Evolutionary conservation across 1,140 invertebrate species (phyloP).

Genomic region (Caenorhabditis briggsae): DNA sequence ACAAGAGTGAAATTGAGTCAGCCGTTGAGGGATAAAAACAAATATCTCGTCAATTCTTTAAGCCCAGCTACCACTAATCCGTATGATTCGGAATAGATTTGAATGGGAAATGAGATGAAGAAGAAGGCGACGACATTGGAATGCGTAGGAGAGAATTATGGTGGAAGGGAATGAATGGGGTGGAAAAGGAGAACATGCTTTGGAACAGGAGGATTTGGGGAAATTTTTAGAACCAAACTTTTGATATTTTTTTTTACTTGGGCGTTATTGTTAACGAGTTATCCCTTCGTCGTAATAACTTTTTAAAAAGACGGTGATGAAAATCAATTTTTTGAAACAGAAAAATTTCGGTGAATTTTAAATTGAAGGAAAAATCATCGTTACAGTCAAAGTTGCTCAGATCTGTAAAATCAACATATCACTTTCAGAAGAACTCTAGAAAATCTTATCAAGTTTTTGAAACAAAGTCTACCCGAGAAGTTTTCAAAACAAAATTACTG

Average conservation of each 20-base stretch:
- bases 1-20: background rate
- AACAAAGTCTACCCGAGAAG: too few relatives aligned
- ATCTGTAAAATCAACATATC: too few relatives aligned
- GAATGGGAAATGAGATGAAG: background rate
- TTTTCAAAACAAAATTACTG: too few relatives aligned
- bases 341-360: too few relatives aligned
- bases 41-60: background rate
- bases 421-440: too few relatives aligned
- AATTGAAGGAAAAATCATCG: too few relatives aligned
- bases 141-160: background rate
- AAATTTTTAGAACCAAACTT: background rate
- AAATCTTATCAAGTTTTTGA: too few relatives aligned
- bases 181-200: background rate
- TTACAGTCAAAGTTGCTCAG: too few relatives aligned
- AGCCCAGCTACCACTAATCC: conserved; percentile 1
- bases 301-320: background rate
- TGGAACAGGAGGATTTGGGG: background rate
- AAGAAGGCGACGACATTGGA: background rate
- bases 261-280: too few relatives aligned
- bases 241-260: too few relatives aligned
- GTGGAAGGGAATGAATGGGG: background rate
- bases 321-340: background rate
- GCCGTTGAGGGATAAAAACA: background rate
- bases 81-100: conserved; percentile 15
- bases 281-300: too few relatives aligned